phyloP scores from a whole-genome alignment of 2,113 vertebrate genomes.

The Beaufortia kweichowensis region DNA sequence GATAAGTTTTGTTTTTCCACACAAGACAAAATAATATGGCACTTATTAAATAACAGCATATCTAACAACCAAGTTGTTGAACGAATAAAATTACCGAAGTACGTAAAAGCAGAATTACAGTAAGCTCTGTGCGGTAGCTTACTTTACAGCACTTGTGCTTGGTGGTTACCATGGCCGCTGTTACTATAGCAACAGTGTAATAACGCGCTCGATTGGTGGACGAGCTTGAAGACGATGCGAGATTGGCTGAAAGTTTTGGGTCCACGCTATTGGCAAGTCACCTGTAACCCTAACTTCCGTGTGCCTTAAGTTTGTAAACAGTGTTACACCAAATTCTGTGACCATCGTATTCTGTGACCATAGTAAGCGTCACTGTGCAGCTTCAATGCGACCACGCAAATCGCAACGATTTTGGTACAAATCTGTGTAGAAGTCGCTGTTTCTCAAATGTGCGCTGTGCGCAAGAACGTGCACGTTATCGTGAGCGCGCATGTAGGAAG shows the following conservation, averaged over 20 bases:
- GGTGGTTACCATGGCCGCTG: constrained; percentile 48
- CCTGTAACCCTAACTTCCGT: neutral
- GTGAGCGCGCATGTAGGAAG: too few species aligned
- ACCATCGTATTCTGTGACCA: too few species aligned
- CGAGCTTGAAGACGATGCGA: neutral
- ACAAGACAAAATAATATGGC: neutral
- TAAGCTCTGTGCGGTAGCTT: neutral
- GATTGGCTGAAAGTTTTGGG: constrained; percentile 42
- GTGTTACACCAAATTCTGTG: constrained; percentile 1
- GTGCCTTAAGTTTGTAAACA: too few species aligned
- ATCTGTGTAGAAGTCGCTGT: too few species aligned
- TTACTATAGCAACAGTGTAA: neutral
- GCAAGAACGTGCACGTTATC: too few species aligned
- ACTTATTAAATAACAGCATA: neutral
- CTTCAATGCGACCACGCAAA: too few species aligned
- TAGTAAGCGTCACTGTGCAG: too few species aligned
- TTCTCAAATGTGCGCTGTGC: too few species aligned
- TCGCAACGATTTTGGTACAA: too few species aligned
- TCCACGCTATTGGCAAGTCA: neutral
- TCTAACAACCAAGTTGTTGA: neutral
- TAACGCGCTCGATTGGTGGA: constrained; percentile 59
- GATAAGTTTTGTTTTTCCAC: neutral
- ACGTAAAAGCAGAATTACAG: constrained; percentile 9
- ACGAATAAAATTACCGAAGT: neutral
- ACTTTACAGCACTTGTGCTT: constrained; percentile 35